Evolutionary conservation across 64 coral and sea anemone species (phyloP).

Genomic region (Pachyseris speciosa): DNA sequence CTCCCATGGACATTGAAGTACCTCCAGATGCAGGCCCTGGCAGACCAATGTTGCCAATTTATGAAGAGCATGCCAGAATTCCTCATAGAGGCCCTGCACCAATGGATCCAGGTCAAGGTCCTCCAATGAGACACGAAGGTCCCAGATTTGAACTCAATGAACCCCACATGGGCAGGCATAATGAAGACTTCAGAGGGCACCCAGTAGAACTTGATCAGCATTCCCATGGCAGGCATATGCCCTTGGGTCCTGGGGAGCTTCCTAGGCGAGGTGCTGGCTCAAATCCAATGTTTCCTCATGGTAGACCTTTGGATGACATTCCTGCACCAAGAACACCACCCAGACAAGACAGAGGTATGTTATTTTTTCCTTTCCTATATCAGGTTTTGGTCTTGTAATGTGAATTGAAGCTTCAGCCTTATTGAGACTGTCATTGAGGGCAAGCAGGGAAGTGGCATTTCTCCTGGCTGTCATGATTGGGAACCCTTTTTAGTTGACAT

Average conservation of each 20-base stretch:
- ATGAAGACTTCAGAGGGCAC: slow-evolving; percentile 54
- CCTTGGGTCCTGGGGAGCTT: neutral
- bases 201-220: slow-evolving; percentile 1
- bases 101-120: slow-evolving; percentile 38
- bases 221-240: neutral
- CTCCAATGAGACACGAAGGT: neutral
- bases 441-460: no score
- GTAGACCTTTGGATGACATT: slow-evolving; percentile 49
- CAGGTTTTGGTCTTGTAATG: no score
- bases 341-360: slow-evolving; percentile 17
- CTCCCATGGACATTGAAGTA: slow-evolving; percentile 36
- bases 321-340: slow-evolving; percentile 31
- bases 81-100: neutral
- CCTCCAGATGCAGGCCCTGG: slow-evolving; percentile 8
- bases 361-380: neutral
- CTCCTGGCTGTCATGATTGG: no score
- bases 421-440: no score
- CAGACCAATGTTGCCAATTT: slow-evolving; percentile 30
- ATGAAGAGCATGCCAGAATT: slow-evolving; percentile 23
- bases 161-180: slow-evolving; percentile 2
- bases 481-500: no score
- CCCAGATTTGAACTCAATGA: slow-evolving; percentile 7
- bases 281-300: neutral
- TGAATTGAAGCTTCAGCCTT: no score
- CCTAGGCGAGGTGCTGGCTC: neutral